These are phyloP conservation scores for Hydrotaea diabolus DNA, from an alignment of 2,888 invertebrate species.

Conservation along the genomic window DNA sequence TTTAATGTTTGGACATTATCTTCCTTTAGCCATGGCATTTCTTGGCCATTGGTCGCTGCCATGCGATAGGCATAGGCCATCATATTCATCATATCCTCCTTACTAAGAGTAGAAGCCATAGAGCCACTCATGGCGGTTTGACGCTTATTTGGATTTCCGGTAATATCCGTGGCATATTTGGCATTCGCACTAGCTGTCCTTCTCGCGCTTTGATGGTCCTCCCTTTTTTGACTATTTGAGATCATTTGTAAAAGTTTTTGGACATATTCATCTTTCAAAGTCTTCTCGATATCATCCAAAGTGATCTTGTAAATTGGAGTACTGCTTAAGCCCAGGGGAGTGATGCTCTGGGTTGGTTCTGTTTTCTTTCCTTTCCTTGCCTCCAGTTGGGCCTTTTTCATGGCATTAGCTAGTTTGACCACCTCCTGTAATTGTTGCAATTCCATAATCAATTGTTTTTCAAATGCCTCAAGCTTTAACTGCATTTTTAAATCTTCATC, in stretches of 20 bases:
- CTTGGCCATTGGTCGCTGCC: slow-evolving; percentile 69
- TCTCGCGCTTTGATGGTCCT: slow-evolving; percentile 38
- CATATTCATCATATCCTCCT: slow-evolving; percentile 74
- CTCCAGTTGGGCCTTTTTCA: slow-evolving; percentile 69
- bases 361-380: slow-evolving; percentile 41
- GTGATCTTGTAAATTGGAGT: slow-evolving; percentile 77
- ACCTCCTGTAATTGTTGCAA: slow-evolving; percentile 74
- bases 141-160: slow-evolving; percentile 70
- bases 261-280: slow-evolving; percentile 76
- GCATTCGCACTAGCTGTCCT: slow-evolving; percentile 36
- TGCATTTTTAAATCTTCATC: slow-evolving; percentile 71
- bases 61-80: slow-evolving; percentile 76
- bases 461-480: slow-evolving; percentile 72
- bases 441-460: slow-evolving; percentile 74
- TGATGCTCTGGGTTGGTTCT: slow-evolving; percentile 9
- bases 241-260: slow-evolving; percentile 73
- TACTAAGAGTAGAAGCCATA: slow-evolving; percentile 66
- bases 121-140: slow-evolving; percentile 59
- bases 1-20: slow-evolving; percentile 37
- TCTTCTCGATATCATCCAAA: slow-evolving; percentile 75
- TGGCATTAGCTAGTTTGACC: slow-evolving; percentile 73
- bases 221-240: slow-evolving; percentile 67
- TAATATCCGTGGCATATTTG: slow-evolving; percentile 55
- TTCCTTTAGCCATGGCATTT: slow-evolving; percentile 49
- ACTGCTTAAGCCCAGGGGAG: slow-evolving; percentile 71